Evolutionary conservation across 2,888 invertebrate species (phyloP), one percentile per base, ranked within the genome.

Genomic region (Andricus quercusramuli): DNA sequence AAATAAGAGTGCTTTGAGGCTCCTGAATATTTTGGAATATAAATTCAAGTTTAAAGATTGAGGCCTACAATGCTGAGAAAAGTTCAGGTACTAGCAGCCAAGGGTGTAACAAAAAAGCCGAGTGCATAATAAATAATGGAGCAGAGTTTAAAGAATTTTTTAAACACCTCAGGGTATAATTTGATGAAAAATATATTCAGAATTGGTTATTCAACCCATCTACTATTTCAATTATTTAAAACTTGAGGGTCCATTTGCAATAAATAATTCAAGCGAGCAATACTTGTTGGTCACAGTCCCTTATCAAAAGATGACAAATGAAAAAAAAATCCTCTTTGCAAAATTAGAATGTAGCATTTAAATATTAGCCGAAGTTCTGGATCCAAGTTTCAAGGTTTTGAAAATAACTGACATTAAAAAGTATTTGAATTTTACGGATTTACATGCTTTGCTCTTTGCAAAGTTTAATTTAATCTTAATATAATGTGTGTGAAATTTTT

Each of bases 11-110:
- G 74, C 68, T 56, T 29, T 74, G 32, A 51, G 74, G 74, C 32
- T 74, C 56, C 74, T 74, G 74, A 56, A 74, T 74, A 74, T 74
- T 51, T 74, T 74, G 29, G 13, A 56, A 74, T 56, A 51, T 29
- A 56, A 74, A 51, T n/a, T 74, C 51, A 70, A 8, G 6, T 44
- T 59, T 37, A 47, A 77, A 80, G 64, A 78, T 77, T 70, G 44
- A 22, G 22, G 59, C 59, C 9, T 62, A 3, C 9, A 62, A 25
- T 44, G 32, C 37, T 44, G 29, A 3, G 20, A 77, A 65, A 79
- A 79, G 11, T 41, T n/a, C 17, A 76, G 44, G n/a, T 3, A 29
- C 8, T 51, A 15, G 44, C 15, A 68, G 47, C 25, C 17, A 41
- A 22, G 41, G 13, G 15, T 68, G 65, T 65, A 65, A 29, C 32